Base-by-base conservation (phyloP, 2,888 invertebrate species). In the Pseudococcus jackbeardsleyi region DNA sequence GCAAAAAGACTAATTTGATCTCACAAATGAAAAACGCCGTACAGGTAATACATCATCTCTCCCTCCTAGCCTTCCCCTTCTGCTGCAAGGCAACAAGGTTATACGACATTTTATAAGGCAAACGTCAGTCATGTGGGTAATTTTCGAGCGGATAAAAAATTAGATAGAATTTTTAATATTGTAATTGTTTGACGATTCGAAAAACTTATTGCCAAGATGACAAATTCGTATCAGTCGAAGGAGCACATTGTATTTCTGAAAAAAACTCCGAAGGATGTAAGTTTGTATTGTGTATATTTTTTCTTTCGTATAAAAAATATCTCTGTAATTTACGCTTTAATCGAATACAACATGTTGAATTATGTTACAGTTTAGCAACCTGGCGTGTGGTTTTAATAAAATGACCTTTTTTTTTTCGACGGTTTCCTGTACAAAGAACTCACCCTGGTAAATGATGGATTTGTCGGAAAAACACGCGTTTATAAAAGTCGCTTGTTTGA, bases 21-120 rank as follows among this genome's bases (percentile, higher is more conserved):
- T 94, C 96, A 90, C 96, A 96, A 91, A 95, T 97, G 94, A 96
- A 95, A 91, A 95, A 94, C 90, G 96, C 96, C 72, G 94, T 96
- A 91, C 95, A 96, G 94, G 95, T 95, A 91, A 26, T 48, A 26
- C 19, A 22, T 46, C 33, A 9, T 33, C 2, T 72, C 15, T 22
- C 11, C 7, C 33, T 33, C 9, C 42, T 68, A 3, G 12, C 6
- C 26, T 68, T 26, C 68, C 0, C 9, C 12, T 54, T 33, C 42
- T 8, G 6, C 19, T 22, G 9, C 8, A 64, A 64, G 8, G 19
- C 9, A 64, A 19, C 22, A 22, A 64, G 64, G 64, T 64, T 64
- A 64, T 64, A 64, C 64, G 64, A 64, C 64, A 64, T 64, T 19
- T 22, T 64, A 64, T 22, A 64, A 22, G 22, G 64, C 59, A 19